Base-by-base conservation (phyloP, 2,113 vertebrate genomes). In the Phalacrocorax pelagicus region DNA sequence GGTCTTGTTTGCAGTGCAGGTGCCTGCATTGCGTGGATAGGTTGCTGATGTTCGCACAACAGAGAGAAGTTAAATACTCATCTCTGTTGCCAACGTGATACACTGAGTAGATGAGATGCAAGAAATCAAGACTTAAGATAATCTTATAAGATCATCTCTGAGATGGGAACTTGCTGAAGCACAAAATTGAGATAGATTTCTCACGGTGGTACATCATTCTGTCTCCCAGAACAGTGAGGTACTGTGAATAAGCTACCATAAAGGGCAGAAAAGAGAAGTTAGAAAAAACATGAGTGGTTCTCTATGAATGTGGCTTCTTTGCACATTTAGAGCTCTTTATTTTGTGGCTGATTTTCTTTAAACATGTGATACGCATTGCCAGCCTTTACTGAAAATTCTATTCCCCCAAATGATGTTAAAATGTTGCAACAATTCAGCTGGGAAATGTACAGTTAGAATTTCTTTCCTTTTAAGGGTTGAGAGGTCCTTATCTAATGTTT, bases 401-500 rank as follows among this genome's bases (percentile, higher is more conserved):
- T 96, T 96, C 57, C 67, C 46, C 6, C 42, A 93, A 96, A 97
- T 83, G 91, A 90, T 93, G 90, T 91, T 96, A 95, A 97, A 95
- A 94, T 62, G 61, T 89, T 92, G 80, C 89, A 92, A 73, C 81
- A 91, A 86, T 93, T 95, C 96, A 89, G 32, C 54, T 82, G 94
- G 95, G 92, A 96, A 97, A 94, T 51, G 70, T 86, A 86, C 61
- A 92, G 38, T 89, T 54, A 86, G 57, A 91, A 91, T 92, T 96
- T 97, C 66, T 93, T 96, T 91, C 86, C 65, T 97, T 96, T 91
- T 86, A 84, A 61, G 77, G 92, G 87, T 86, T 91, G 93, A 95
- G 94, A 97, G 89, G 96, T 96, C 92, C 82, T 97, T 96, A 87
- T 85, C 95, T 94, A 94, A 95, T 97, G 81, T 97, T 92, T 92